Percentiles rank a stretch among this genome's conserved stretches.
Conservation (phyloP, 2,113 vertebrate species). For the Spilogale gracilis region DNA sequence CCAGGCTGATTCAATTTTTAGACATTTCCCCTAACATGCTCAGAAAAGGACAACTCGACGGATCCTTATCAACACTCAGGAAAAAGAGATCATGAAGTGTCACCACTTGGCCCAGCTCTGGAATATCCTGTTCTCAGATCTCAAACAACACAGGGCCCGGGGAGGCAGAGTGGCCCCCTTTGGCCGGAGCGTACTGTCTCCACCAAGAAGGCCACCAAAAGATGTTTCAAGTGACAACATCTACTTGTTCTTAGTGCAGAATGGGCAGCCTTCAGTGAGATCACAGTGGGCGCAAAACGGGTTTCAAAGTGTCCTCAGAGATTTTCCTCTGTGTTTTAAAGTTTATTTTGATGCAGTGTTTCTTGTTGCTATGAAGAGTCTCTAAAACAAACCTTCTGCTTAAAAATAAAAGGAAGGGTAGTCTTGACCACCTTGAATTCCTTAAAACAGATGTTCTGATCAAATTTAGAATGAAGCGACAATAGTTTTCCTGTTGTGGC, state of each 20-base stretch:
- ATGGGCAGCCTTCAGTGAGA: not conserved
- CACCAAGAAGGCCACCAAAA: not conserved
- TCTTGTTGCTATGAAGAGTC: not conserved
- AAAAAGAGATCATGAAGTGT: not conserved
- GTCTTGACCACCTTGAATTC: constrained; percentile 23
- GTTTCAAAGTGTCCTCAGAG: not conserved
- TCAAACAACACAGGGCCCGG: not conserved
- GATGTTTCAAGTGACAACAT: not conserved
- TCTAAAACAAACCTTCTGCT: not conserved
- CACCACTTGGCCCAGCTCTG: not conserved
- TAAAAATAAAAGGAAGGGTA: not conserved
- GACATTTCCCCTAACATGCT: not conserved
- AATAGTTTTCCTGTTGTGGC: not conserved
- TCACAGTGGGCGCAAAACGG: not conserved
- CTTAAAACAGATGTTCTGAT: not conserved
- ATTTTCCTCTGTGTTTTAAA: not conserved
- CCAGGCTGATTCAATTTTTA: not conserved
- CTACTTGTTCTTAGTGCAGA: not conserved
- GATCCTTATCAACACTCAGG: not conserved
- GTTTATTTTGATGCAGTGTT: not conserved
- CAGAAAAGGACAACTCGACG: not conserved
- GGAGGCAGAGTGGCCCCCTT: not conserved
- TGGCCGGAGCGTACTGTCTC: not conserved
- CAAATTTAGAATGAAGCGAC: constrained; percentile 32
- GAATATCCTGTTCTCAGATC: not conserved